phyloP scores from a whole-genome alignment of 1,140 invertebrate genomes.

The Semibalanus balanoides region DNA sequence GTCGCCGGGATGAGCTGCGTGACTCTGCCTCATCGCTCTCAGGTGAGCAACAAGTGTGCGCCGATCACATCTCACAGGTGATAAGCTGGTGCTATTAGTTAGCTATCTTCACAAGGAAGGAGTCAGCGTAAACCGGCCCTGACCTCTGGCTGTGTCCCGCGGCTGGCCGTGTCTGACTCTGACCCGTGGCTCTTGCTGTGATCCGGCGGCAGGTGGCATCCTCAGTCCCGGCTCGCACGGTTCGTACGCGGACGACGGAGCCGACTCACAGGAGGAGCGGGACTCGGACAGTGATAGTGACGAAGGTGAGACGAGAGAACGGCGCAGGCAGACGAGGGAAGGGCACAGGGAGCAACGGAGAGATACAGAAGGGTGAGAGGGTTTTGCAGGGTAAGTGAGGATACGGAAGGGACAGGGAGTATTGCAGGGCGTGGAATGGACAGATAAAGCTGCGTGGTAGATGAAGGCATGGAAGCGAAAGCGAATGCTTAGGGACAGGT shows the following conservation, averaged over 20 bases:
- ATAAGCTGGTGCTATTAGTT: too few relatives aligned
- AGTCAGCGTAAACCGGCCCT: too few relatives aligned
- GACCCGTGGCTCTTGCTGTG: constrained; percentile 11
- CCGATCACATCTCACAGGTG: constrained; percentile 37
- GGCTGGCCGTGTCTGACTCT: constrained; percentile 12
- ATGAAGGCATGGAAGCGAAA: too few relatives aligned
- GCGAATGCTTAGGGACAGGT: too few relatives aligned
- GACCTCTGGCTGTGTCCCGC: constrained; percentile 35
- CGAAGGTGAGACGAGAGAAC: constrained; percentile 7
- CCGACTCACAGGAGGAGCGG: constrained; percentile 60
- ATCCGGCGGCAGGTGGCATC: constrained; percentile 40
- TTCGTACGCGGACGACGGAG: constrained; percentile 65
- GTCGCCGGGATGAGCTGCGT: neutral
- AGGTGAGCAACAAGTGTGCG: neutral
- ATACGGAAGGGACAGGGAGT: neutral
- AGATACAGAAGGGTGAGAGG: neutral
- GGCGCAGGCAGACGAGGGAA: neutral
- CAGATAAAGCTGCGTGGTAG: too few relatives aligned
- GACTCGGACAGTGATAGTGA: constrained; percentile 24
- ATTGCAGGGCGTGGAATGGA: neutral
- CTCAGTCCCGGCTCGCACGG: constrained; percentile 64
- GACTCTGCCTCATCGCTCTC: neutral
- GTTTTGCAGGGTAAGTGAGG: too few relatives aligned
- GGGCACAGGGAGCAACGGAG: too few relatives aligned
- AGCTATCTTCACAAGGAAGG: too few relatives aligned